Evolutionary conservation across 2,888 invertebrate genomes (phyloP).

Genomic region (Trachelus tabidus): DNA sequence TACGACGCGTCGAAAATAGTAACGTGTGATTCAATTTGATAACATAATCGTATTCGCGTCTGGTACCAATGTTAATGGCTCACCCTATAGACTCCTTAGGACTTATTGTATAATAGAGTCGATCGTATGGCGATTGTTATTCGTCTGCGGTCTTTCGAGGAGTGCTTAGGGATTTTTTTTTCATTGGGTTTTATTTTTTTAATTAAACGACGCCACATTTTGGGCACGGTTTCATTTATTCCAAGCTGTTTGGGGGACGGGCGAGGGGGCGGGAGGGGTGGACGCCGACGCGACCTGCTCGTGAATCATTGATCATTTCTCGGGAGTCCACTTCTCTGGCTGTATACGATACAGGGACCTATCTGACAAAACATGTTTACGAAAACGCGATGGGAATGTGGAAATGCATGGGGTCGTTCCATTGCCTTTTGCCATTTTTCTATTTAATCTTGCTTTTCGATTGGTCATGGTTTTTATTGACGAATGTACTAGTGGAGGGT

Average conservation of each 20-base stretch:
- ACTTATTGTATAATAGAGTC: no score
- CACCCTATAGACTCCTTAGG: no score
- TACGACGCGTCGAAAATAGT: no score
- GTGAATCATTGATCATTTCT: constrained; percentile 5
- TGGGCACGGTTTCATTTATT: not conserved
- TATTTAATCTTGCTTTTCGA: not conserved
- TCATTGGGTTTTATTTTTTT: no score
- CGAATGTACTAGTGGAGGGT: not conserved
- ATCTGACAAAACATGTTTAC: constrained; percentile 4
- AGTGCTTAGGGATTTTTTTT: no score
- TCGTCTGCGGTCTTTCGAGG: no score
- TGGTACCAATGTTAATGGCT: no score
- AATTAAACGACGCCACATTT: not conserved
- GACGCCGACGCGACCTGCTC: not conserved
- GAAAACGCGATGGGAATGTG: not conserved
- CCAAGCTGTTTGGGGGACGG: not conserved
- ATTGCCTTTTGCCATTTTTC: not conserved
- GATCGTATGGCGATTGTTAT: no score
- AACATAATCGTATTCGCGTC: no score
- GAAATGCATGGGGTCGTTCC: not conserved
- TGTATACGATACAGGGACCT: not conserved
- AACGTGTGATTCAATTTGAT: no score
- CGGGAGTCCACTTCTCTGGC: not conserved
- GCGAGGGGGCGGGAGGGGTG: not conserved
- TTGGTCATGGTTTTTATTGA: not conserved